These are phyloP conservation scores for Ametastegia equiseti DNA, from an alignment of 2,888 invertebrate genomes.

Conservation along the genomic window DNA sequence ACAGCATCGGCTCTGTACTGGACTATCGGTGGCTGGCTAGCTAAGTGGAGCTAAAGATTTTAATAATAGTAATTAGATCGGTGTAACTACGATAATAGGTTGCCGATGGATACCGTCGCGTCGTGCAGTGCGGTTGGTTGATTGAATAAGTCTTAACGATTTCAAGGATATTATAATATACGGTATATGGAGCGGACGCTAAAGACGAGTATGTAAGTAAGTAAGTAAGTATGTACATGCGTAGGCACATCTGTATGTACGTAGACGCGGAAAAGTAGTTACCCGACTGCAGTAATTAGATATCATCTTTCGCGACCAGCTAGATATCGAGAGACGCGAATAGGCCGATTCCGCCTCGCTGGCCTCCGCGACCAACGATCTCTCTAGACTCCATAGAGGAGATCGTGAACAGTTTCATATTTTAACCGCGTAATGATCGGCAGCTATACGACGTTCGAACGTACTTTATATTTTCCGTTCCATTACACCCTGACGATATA, in stretches of 20 bases:
- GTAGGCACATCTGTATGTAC: no score
- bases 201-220: no score
- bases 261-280: constrained; percentile 19
- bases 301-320: constrained; percentile 23
- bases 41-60: constrained; percentile 9
- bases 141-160: constrained; percentile 34
- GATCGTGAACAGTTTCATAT: constrained; percentile 28
- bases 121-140: no score
- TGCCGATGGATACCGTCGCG: no score
- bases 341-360: not conserved
- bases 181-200: not conserved
- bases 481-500: constrained; percentile 13
- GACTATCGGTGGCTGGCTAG: no score
- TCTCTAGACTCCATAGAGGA: not conserved
- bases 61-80: constrained; percentile 33
- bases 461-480: constrained; percentile 36
- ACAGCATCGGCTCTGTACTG: not conserved
- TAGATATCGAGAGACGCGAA: not conserved
- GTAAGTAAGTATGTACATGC: no score
- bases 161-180: not conserved
- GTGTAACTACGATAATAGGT: not conserved
- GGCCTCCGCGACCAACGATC: not conserved
- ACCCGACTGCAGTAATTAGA: constrained; percentile 38
- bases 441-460: constrained; percentile 12
- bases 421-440: constrained; percentile 34